These are phyloP conservation scores for Scaptomyza flava DNA, from an alignment of 2,888 invertebrate genomes.

Conservation along the genomic window DNA sequence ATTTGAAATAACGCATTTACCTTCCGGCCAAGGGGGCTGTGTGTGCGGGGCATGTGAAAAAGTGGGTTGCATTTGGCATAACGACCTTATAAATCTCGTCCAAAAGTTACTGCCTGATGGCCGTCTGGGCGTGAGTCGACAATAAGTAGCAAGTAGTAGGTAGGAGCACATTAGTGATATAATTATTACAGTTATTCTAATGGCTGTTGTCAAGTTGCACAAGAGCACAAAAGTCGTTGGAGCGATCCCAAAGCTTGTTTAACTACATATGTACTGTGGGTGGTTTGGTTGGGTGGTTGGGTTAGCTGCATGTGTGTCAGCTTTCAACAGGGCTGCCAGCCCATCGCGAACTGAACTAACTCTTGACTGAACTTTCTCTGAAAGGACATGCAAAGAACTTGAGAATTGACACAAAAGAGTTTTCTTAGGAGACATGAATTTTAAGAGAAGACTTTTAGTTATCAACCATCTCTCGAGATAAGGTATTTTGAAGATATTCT, in stretches of 20 bases:
- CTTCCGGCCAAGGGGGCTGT: conserved; percentile 57
- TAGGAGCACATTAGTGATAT: conserved; percentile 66
- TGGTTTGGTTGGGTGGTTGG: too few relatives aligned
- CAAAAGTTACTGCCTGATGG: conserved; percentile 18
- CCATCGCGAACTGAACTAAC: conserved; percentile 3
- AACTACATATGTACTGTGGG: conserved; percentile 5
- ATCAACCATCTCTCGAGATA: too few relatives aligned
- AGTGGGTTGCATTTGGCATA: conserved; percentile 9
- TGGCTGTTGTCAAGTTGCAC: conserved; percentile 33
- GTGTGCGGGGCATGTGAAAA: neutral
- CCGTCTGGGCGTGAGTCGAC: conserved; percentile 49
- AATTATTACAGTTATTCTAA: conserved; percentile 65
- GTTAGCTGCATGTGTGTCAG: conserved; percentile 14
- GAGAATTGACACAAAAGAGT: too few relatives aligned
- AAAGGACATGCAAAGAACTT: too few relatives aligned
- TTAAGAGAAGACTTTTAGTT: too few relatives aligned
- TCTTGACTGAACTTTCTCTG: neutral
- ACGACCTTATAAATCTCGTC: conserved; percentile 27
- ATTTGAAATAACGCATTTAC: conserved; percentile 72
- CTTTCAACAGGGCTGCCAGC: conserved; percentile 22
- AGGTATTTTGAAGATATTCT: too few relatives aligned
- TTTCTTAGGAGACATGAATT: too few relatives aligned
- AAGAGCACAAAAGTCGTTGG: neutral
- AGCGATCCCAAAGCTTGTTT: neutral
- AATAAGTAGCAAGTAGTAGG: conserved; percentile 49